A percentile compares a stretch with the other conserved stretches of the same genome.
Evolutionary conservation across 2,113 vertebrate genomes (phyloP).

Genomic region (Pelecanus crispus): DNA sequence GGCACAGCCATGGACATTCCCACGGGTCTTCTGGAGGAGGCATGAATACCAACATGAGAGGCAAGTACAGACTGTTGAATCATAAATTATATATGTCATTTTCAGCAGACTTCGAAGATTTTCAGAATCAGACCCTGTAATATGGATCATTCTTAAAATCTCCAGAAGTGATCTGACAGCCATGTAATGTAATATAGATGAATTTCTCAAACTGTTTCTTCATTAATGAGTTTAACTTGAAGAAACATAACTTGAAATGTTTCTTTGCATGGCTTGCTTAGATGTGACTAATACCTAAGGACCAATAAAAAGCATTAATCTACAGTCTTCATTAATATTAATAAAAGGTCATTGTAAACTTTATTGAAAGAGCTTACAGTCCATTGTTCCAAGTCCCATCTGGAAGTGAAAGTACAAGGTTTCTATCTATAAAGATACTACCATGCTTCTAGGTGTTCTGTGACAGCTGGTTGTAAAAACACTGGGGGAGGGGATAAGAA

Average conservation of each 20-base stretch:
- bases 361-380: not conserved
- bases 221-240: not conserved
- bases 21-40: slow-evolving; percentile 78
- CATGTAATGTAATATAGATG: not conserved
- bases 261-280: not conserved
- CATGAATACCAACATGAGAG: slow-evolving; percentile 99
- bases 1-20: slow-evolving; percentile 79
- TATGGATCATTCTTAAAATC: not conserved
- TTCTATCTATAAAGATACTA: not conserved
- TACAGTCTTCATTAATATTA: not conserved
- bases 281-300: not conserved
- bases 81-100: fast-evolving
- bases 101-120: not conserved
- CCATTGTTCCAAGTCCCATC: not conserved
- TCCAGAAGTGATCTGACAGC: not conserved
- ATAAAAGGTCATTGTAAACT: not conserved
- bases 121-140: not conserved
- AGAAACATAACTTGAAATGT: not conserved
- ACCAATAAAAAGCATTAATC: not conserved
- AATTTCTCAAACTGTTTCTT: not conserved
- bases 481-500: not conserved
- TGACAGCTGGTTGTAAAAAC: not conserved
- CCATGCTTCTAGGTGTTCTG: not conserved
- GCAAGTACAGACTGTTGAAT: slow-evolving; percentile 59
- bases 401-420: not conserved